These are phyloP conservation scores for Butorides virescens DNA, from an alignment of 2,113 vertebrate genomes.

Conservation along the genomic window DNA sequence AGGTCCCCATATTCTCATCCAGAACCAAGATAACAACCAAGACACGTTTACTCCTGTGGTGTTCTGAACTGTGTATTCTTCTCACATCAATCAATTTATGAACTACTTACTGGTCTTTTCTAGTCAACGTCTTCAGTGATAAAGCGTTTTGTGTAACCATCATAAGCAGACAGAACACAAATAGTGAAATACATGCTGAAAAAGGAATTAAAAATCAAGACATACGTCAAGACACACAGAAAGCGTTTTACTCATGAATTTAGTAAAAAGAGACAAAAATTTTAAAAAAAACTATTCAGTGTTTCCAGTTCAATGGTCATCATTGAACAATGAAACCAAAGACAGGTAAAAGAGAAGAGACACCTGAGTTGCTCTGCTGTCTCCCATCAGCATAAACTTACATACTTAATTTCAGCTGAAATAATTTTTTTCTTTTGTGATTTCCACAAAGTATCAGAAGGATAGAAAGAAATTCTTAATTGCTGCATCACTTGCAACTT, in stretches of 20 bases:
- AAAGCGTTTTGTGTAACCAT: not conserved
- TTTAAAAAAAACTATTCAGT: not conserved
- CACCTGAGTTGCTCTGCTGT: not conserved
- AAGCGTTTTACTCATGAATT: not conserved
- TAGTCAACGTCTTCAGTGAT: not conserved
- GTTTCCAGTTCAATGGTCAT: not conserved
- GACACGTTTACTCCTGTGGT: not conserved
- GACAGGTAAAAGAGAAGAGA: not conserved
- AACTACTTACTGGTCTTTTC: not conserved
- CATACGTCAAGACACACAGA: not conserved
- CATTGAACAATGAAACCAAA: not conserved
- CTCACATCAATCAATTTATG: not conserved
- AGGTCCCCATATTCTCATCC: not conserved
- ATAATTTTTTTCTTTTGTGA: not conserved
- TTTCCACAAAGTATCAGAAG: not conserved
- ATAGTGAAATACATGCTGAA: not conserved
- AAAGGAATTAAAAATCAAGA: not conserved
- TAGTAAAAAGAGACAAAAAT: not conserved
- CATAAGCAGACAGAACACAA: not conserved
- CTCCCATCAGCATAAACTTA: not conserved
- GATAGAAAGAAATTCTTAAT: not conserved
- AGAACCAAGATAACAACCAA: not conserved
- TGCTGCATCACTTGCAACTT: not conserved
- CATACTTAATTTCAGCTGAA: not conserved
- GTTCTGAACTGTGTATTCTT: not conserved